Evolutionary conservation across 2,797 vertebrate species (phyloP).

Genomic region (Florisuga fusca): DNA sequence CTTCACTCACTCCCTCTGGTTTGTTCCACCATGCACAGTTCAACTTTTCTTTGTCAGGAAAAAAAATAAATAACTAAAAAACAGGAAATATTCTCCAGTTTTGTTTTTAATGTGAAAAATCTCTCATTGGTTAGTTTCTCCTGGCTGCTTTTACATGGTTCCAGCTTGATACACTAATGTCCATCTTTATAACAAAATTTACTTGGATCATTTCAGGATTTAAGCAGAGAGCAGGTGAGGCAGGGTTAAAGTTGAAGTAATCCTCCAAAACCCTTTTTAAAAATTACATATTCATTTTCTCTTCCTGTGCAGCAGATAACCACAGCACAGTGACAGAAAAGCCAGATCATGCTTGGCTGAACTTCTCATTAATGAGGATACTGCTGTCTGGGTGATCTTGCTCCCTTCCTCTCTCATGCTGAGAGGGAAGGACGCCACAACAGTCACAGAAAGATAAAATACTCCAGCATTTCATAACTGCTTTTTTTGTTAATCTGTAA

Average conservation of each 20-base stretch:
- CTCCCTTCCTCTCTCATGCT: neutral
- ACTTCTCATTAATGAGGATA: slow-evolving; percentile 21
- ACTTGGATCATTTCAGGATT: slow-evolving; percentile 38
- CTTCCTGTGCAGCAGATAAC: slow-evolving; percentile 32
- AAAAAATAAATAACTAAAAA: neutral
- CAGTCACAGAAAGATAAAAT: neutral
- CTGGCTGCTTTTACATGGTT: neutral
- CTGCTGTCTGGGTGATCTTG: neutral
- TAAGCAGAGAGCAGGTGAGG: neutral
- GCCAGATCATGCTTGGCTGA: slow-evolving; percentile 17
- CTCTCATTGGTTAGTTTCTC: neutral
- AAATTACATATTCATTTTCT: neutral
- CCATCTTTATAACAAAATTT: neutral
- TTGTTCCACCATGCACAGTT: neutral
- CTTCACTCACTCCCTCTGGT: neutral
- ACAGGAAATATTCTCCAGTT: neutral
- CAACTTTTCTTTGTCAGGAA: neutral
- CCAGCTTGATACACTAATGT: neutral
- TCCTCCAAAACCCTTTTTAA: slow-evolving; percentile 41
- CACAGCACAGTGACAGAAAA: neutral
- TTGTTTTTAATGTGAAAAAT: neutral
- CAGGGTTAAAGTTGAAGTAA: slow-evolving; percentile 24
- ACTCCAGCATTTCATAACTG: neutral
- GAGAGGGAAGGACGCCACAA: slow-evolving; percentile 35
- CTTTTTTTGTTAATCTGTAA: neutral